phyloP scores from a whole-genome alignment of 2,888 invertebrate species.

The Acleris emargana region DNA sequence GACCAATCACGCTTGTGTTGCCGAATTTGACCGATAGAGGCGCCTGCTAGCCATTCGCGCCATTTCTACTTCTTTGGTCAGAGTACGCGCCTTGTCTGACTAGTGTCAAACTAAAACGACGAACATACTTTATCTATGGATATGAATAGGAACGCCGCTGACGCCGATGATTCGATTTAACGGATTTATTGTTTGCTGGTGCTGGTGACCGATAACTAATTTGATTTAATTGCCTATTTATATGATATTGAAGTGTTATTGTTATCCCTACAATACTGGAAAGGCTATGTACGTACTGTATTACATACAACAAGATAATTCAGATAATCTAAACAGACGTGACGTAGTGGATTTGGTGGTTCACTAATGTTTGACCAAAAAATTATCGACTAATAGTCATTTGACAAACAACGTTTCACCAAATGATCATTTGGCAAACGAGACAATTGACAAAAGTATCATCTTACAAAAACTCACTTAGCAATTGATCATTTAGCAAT shows the following conservation, averaged over 20 bases:
- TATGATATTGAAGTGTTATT: not conserved
- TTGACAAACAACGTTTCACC: no score
- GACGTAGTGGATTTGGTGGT: no score
- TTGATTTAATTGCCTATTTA: not conserved
- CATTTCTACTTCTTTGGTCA: not conserved
- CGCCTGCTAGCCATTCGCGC: slow-evolving; percentile 9
- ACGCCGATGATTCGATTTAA: not conserved
- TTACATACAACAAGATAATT: no score
- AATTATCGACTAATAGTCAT: no score
- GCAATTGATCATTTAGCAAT: no score
- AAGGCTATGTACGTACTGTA: not conserved
- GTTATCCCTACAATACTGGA: not conserved
- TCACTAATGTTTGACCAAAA: no score
- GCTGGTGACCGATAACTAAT: not conserved
- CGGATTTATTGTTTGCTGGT: not conserved
- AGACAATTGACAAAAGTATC: no score
- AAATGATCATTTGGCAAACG: no score
- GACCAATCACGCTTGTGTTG: slow-evolving; percentile 12
- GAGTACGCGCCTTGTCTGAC: not conserved
- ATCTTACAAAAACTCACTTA: no score
- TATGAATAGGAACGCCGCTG: not conserved
- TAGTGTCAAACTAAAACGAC: not conserved
- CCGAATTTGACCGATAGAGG: slow-evolving; percentile 15
- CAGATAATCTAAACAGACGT: no score
- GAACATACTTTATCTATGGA: slow-evolving; percentile 14